Evolutionary conservation across 2,113 vertebrate genomes (phyloP).

Genomic region (Crocuta crocuta): DNA sequence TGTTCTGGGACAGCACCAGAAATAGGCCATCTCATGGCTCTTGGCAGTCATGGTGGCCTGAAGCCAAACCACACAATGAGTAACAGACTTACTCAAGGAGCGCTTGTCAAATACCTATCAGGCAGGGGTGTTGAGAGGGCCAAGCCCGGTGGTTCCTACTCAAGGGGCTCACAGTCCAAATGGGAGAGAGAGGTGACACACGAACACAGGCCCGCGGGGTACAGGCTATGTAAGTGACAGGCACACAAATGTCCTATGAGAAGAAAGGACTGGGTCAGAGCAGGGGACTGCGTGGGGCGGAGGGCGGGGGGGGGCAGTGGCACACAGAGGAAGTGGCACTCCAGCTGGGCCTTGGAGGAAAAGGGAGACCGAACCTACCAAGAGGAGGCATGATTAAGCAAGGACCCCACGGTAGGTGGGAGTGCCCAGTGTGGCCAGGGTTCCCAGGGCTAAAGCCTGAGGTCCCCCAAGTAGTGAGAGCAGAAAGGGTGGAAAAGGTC

Average conservation of each 20-base stretch:
- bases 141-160: not conserved
- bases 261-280: not conserved
- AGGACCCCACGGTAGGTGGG: not conserved
- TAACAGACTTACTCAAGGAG: not conserved
- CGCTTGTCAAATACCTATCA: not conserved
- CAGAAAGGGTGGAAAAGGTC: not conserved
- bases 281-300: not conserved
- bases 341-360: not conserved
- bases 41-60: not conserved
- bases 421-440: not conserved
- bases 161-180: not conserved
- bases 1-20: slow-evolving; percentile 43
- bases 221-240: not conserved
- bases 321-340: not conserved
- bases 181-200: not conserved
- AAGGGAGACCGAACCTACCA: not conserved
- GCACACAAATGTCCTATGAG: not conserved
- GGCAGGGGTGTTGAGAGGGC: not conserved
- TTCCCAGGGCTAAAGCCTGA: not conserved
- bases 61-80: not conserved
- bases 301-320: too few relatives aligned
- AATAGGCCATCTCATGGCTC: not conserved
- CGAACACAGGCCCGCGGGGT: not conserved
- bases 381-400: not conserved
- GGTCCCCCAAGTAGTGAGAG: not conserved